A percentile compares a stretch with the other conserved stretches of the same genome.
Conservation (phyloP, 2,888 invertebrate genomes). For the Lasioglossum marginatum region DNA sequence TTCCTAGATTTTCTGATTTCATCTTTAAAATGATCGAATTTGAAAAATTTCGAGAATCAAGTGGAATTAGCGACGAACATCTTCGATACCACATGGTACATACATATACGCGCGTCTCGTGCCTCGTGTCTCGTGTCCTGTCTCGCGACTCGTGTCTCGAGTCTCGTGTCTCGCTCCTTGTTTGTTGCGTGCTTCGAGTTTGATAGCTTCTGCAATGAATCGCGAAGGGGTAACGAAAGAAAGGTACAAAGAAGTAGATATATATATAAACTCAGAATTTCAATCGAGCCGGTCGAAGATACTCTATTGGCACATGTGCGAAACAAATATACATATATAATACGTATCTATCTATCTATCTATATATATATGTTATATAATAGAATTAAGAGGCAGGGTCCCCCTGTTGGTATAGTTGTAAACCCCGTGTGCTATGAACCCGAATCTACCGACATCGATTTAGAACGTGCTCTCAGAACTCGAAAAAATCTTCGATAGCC, state of each 20-base stretch:
- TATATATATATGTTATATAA: too few species aligned
- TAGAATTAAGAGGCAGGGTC: not conserved
- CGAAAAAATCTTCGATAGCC: not conserved
- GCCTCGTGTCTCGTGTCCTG: not conserved
- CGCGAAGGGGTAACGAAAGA: not conserved
- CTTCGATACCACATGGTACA: not conserved
- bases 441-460: constrained; percentile 7
- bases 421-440: constrained; percentile 21
- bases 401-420: constrained; percentile 20
- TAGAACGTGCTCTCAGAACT: not conserved
- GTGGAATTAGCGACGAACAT: not conserved
- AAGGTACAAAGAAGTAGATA: not conserved
- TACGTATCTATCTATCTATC: too few species aligned
- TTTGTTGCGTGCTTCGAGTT: not conserved
- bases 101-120: not conserved
- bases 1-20: not conserved
- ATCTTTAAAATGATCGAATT: not conserved
- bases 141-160: not conserved
- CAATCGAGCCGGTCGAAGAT: too few species aligned
- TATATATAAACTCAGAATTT: too few species aligned
- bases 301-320: too few species aligned
- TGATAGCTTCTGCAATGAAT: not conserved
- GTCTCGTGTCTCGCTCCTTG: not conserved
- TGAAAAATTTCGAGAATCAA: not conserved
- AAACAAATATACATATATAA: too few species aligned